Percentiles rank a stretch among this genome's conserved stretches.
Evolutionary conservation across 2,113 vertebrate species (phyloP).

Genomic region (Istiophorus platypterus): DNA sequence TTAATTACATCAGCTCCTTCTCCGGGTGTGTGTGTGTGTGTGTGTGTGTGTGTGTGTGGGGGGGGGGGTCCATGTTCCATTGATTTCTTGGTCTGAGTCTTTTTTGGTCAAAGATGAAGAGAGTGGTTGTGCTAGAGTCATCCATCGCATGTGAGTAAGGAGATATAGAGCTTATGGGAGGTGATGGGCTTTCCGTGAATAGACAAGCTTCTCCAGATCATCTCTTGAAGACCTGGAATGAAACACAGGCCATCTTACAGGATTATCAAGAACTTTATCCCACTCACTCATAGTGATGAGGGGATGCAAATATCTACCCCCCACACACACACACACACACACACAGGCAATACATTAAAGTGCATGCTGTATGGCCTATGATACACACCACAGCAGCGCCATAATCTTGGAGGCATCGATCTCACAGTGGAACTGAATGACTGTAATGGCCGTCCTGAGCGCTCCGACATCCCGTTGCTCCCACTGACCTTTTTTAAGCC

Average conservation of each 20-base stretch:
- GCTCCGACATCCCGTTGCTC: constrained; percentile 32
- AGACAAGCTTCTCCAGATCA: constrained; percentile 34
- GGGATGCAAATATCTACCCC: constrained; percentile 33
- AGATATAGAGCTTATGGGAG: constrained; percentile 36
- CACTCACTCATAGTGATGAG: constrained; percentile 20
- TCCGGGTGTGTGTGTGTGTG: too few species aligned
- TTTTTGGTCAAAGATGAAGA: constrained; percentile 60
- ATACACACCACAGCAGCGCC: constrained; percentile 44
- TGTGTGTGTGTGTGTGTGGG: too few species aligned
- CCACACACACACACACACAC: constrained; percentile 29
- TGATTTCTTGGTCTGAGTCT: constrained; percentile 53
- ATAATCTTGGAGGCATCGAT: constrained; percentile 67
- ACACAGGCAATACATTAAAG: constrained; percentile 59
- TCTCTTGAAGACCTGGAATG: constrained; percentile 56
- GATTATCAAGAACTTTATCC: constrained; percentile 59
- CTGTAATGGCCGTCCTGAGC: constrained; percentile 49
- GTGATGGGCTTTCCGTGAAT: constrained; percentile 39
- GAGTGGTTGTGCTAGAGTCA: constrained; percentile 6
- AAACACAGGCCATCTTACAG: constrained; percentile 48
- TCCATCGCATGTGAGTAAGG: constrained; percentile 15
- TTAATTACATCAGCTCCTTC: constrained; percentile 72
- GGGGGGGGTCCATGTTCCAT: constrained; percentile 32
- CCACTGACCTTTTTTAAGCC: constrained; percentile 65
- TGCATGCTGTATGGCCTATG: constrained; percentile 20
- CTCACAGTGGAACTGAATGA: constrained; percentile 50